Base-by-base conservation (phyloP, 2,797 vertebrate species). In the Mormyrus hasselquistii region DNA sequence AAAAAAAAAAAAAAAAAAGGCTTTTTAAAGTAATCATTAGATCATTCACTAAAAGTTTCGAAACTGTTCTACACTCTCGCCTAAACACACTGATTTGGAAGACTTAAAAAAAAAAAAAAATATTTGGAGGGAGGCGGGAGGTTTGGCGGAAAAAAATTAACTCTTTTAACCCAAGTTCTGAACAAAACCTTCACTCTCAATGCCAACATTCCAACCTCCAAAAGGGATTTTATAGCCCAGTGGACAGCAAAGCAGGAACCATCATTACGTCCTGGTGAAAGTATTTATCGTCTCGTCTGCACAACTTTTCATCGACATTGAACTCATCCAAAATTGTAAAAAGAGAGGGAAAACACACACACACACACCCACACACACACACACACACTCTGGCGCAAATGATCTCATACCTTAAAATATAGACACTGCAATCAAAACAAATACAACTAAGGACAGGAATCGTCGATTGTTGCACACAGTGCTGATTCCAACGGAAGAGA, bases 201-300 rank as follows among this genome's bases (percentile, higher is more conserved):
- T 90, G 94, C 94, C 94, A 94, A 95, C 94, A 95, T 96, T 96
- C 95, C 94, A 90, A 87, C 62, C 90, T 92, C 93, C 93, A 95
- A 94, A 73, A 94, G 92, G 90, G 92, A 95, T 96, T 96, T 95
- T 93, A 96, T 95, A 95, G 94, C 92, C 93, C 94, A 96, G 94
- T 93, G 93, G 93, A 95, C 93, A 95, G 94, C 95, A 94, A 96
- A 93, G 94, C 94, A 93, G 90, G 87, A 92, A 93, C 91, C 93
- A 93, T 94, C 93, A 96, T 95, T 95, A 95, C 93, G 94, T 94
- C 93, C 93, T 90, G 90, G 90, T 90, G 59, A 91, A 94, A 94
- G 94, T 89, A 96, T 95, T 95, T 93, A 95, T 95, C 94, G 93
- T 86, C 89, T 92, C 90, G 91, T 87, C 88, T 34, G 52, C 41